A percentile compares a stretch with the other conserved stretches of the same genome.
phyloP scores from a whole-genome alignment of 1,140 invertebrate genomes.

The Drosophila rufa region DNA sequence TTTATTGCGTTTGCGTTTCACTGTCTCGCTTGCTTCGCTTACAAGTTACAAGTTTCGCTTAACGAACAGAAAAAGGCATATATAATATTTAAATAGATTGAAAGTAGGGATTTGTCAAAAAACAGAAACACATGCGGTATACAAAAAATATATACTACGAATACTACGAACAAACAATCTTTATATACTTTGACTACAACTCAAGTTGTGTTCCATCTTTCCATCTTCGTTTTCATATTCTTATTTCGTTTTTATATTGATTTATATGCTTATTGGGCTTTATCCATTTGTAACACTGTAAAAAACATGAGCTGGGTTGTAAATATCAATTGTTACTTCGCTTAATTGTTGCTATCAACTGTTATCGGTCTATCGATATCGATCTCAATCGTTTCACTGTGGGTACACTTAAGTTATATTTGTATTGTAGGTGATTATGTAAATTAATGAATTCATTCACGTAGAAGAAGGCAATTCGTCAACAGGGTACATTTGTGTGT shows the following conservation, averaged over 20 bases:
- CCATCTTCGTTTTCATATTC: neutral
- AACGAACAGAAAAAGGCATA: slow-evolving; percentile 72
- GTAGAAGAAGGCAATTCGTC: slow-evolving; percentile 76
- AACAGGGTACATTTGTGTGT: slow-evolving; percentile 74
- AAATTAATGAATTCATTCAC: slow-evolving; percentile 48
- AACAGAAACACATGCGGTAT: slow-evolving; percentile 40
- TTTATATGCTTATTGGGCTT: slow-evolving; percentile 6
- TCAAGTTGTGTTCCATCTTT: slow-evolving; percentile 5
- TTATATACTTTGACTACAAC: slow-evolving; percentile 54
- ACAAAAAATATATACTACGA: slow-evolving; percentile 45
- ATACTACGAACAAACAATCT: slow-evolving; percentile 59
- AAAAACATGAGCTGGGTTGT: slow-evolving; percentile 52
- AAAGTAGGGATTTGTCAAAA: slow-evolving; percentile 35
- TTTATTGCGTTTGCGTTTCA: slow-evolving; percentile 61
- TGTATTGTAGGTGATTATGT: slow-evolving; percentile 81
- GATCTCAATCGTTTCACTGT: slow-evolving; percentile 35
- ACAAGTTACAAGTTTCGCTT: slow-evolving; percentile 81
- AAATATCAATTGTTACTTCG: slow-evolving; percentile 46
- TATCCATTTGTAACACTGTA: slow-evolving; percentile 45
- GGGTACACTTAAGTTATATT: slow-evolving; percentile 53
- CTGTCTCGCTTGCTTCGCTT: slow-evolving; percentile 58
- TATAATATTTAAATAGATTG: slow-evolving; percentile 29
- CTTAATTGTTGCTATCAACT: slow-evolving; percentile 11
- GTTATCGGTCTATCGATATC: slow-evolving; percentile 43
- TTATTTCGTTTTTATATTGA: neutral